Evolutionary conservation across 92 coral and sea anemone genomes (phyloP).

Genomic region (Scolanthus callimorphus): DNA sequence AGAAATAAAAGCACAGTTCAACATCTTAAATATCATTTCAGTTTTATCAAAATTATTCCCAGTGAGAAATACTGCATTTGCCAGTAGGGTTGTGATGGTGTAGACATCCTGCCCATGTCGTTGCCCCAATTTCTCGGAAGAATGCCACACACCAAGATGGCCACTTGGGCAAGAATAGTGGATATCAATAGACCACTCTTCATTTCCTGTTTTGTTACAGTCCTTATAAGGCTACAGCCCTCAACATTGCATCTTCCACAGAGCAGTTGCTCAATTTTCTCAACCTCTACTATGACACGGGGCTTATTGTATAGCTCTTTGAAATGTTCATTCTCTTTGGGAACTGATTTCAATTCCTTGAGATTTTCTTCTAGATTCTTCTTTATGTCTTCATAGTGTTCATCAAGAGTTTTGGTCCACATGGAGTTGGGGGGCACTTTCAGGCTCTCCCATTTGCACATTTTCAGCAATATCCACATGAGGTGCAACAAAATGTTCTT

Average conservation of each 20-base stretch:
- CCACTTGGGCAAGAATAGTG: slow-evolving; percentile 25
- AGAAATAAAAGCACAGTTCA: slow-evolving; percentile 21
- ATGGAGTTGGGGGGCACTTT: too few relatives aligned
- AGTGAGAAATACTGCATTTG: slow-evolving; percentile 23
- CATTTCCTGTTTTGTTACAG: slow-evolving; percentile 5
- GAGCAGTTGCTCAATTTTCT: slow-evolving; percentile 5
- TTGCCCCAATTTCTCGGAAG: slow-evolving; percentile 15
- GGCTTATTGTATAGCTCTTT: too few relatives aligned
- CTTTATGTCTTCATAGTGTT: too few relatives aligned
- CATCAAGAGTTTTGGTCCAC: too few relatives aligned
- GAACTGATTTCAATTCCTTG: too few relatives aligned
- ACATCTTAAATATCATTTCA: slow-evolving; percentile 8
- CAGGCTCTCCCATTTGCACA: too few relatives aligned
- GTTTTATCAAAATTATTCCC: slow-evolving; percentile 46
- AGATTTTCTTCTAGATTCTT: too few relatives aligned
- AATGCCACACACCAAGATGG: slow-evolving; percentile 29
- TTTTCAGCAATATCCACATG: too few relatives aligned
- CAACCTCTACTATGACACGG: slow-evolving; percentile 35
- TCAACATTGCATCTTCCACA: slow-evolving; percentile 10
- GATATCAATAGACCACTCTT: slow-evolving; percentile 24
- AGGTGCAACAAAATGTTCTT: too few relatives aligned
- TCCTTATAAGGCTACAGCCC: slow-evolving; percentile 7
- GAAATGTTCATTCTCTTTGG: too few relatives aligned
- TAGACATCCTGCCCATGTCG: slow-evolving; percentile 29
- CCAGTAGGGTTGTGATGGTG: slow-evolving; percentile 20